These are phyloP conservation scores for Chlamydotis undulata DNA, from an alignment of 2,113 vertebrate genomes.

Conservation along the genomic window DNA sequence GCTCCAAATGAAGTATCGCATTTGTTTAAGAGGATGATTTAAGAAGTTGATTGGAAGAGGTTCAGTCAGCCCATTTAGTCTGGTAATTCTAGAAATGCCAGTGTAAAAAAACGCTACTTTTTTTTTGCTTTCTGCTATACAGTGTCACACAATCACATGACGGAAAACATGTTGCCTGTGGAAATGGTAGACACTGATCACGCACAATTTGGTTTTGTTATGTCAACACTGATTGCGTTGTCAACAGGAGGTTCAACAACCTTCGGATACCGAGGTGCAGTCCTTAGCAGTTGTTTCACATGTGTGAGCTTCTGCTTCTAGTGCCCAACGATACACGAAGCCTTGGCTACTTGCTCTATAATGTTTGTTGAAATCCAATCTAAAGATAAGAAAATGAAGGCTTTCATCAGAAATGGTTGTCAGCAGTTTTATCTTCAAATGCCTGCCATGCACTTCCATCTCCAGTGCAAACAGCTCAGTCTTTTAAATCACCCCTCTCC, in stretches of 20 bases:
- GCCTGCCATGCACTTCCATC: too few relatives aligned
- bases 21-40: slow-evolving; percentile 2
- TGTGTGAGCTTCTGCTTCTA: slow-evolving; percentile 84
- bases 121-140: background rate
- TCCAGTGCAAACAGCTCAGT: background rate
- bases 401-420: slow-evolving; percentile 52
- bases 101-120: background rate
- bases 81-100: background rate
- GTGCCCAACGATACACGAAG: slow-evolving; percentile 86
- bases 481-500: background rate
- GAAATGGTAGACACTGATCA: background rate
- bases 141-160: slow-evolving; percentile 3
- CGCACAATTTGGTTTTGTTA: slow-evolving; percentile 15
- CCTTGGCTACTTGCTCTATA: slow-evolving; percentile 90
- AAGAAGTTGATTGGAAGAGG: background rate
- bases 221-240: background rate
- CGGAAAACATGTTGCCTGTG: background rate
- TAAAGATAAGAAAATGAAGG: slow-evolving; percentile 92
- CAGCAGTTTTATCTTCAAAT: background rate
- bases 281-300: slow-evolving; percentile 66
- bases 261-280: background rate
- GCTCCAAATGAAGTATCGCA: background rate
- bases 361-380: slow-evolving; percentile 94
- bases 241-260: background rate
- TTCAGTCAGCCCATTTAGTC: background rate